Base-by-base conservation (phyloP, 2,113 vertebrate genomes). In the Thymallus thymallus region DNA sequence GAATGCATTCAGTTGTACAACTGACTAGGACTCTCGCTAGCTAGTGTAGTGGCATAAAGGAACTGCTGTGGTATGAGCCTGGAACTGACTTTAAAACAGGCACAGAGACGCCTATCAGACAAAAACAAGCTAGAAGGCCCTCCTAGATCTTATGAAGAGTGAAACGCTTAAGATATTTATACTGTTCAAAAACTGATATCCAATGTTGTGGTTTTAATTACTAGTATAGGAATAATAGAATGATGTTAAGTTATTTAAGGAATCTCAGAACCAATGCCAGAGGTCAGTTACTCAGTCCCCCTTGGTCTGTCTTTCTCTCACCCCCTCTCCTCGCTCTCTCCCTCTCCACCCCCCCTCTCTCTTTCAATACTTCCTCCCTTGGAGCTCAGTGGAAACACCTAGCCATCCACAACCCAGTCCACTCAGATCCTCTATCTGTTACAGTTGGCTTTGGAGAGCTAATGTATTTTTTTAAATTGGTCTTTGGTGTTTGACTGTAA, bases 401-500 rank as follows among this genome's bases (percentile, higher is more conserved):
- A 76, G 71, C 22, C 74, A 76, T 87, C 35, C 16, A 32, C 9
- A 45, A 13, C 41, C 66, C 35, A 46, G 23, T 24, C 80, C 82
- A 76, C 81, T 84, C 80, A 55, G 68, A 55, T 58, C 63, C 46
- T 55, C 24, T 26, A 58, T 81, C 87, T 85, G 87, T 90, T 90
- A 86, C 83, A 61, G 76, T 75, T 46, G 23, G 76, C 79, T 77
- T 61, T 3, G 23, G 78, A 76, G 22, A 24, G 75, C 84, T 63
- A 68, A 74, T 62, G 24, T 86, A 84, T 87, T 73, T 80, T 23
- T 75, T 30, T n/a, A 20, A 76, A 62, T 82, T 23, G 58, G 74
- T 77, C 63, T 65, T 71, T 80, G 76, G 86, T 79, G 81, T 63
- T 82, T 78, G 80, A 76, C 85, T 87, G 86, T 86, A 24, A 10